Evolutionary conservation across 2,113 vertebrate species (phyloP).

Genomic region (Tachycineta bicolor): DNA sequence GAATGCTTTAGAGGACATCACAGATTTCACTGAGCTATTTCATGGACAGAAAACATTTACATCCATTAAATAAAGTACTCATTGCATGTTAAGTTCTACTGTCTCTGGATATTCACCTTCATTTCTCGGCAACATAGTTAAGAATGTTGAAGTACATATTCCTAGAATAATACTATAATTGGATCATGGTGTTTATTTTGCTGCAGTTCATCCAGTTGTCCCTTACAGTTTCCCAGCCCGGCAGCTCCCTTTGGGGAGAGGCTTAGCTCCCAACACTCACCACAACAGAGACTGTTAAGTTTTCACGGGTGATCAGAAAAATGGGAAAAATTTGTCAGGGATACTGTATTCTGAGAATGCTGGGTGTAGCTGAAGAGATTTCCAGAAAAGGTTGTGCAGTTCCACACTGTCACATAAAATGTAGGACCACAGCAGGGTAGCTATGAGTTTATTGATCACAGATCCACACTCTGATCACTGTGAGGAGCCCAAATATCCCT

Average conservation of each 20-base stretch:
- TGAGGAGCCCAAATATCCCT: neutral
- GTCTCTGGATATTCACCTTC: neutral
- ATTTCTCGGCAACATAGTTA: neutral
- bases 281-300: neutral
- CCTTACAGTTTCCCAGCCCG: neutral
- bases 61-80: neutral
- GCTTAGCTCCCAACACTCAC: neutral
- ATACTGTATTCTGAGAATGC: neutral
- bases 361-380: neutral
- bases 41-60: neutral
- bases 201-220: neutral
- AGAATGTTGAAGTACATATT: neutral
- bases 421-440: neutral
- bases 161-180: neutral
- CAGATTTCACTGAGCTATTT: neutral
- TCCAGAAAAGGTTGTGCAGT: neutral
- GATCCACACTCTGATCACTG: accelerated
- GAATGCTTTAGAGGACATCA: neutral
- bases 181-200: neutral
- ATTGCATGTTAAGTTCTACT: neutral
- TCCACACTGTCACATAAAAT: neutral
- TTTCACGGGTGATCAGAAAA: neutral
- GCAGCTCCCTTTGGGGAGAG: neutral
- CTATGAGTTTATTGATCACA: neutral
- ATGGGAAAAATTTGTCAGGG: neutral